Evolutionary conservation across 2,888 invertebrate species (phyloP), one percentile per base, ranked within the genome.

Genomic region (Troilus luridus): DNA sequence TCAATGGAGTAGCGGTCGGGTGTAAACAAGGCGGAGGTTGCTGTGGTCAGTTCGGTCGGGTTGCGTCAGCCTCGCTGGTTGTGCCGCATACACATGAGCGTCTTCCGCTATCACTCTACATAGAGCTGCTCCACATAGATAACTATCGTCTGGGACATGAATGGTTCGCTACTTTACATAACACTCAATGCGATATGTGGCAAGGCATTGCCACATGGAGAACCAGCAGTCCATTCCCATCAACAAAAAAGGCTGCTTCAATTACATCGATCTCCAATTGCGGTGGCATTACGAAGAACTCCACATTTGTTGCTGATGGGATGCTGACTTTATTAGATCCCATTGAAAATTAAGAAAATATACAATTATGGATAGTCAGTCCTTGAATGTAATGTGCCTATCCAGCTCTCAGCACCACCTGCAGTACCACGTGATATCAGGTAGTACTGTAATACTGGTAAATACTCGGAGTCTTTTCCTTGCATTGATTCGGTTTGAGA

Each of bases 1-100:
- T 85, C n/a, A 85, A 58, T 85, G 56, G 56, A 54, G 56, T 54
- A 85, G 11, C n/a, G 56, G 85, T 21, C 85, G 21, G 56, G n/a
- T 85, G 85, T 85, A 85, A 85, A 85, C 85, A 85, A 54, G 85
- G 56, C 85, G 12, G 56, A 14, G 81, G 56, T 85, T 54, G 85
- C 54, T 21, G 56, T 58, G 85, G 85, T 85, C 85, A 85, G 85
- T 85, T 85, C 85, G 85, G 21, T 11, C 24, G 8, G 5, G 85
- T 85, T 85, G 85, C 85, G 85, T 85, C 85, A 85, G 85, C 56
- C n/a, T 21, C 11, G 56, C 85, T 41, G 5, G 41, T n/a, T 58
- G 56, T 21, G 85, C 85, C n/a, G 85, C 85, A 85, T 85, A 85
- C 56, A 56, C 21, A 56, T 56, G 85, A 56, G n/a, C 56, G 54